These are phyloP conservation scores for Clarias pachynema DNA, from an alignment of 2,797 vertebrate genomes.

Conservation along the genomic window DNA sequence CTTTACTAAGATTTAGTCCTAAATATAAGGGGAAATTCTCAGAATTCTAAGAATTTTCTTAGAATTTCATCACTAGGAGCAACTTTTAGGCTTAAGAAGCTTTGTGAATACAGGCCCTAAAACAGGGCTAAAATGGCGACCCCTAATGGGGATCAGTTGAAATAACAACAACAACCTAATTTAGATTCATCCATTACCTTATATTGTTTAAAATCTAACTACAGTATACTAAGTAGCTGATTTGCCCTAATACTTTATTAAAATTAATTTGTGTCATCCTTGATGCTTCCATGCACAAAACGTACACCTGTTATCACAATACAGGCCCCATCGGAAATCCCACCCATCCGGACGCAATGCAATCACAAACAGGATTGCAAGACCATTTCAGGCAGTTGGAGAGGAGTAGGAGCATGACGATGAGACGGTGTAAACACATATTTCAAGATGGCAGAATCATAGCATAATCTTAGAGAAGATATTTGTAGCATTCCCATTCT, in stretches of 20 bases:
- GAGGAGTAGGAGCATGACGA: background rate
- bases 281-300: background rate
- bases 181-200: background rate
- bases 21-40: too few relatives aligned
- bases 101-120: too few relatives aligned
- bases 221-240: background rate
- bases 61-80: too few relatives aligned
- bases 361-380: background rate
- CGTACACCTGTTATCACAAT: background rate
- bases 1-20: too few relatives aligned
- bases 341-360: background rate
- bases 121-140: too few relatives aligned
- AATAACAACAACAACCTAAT: too few relatives aligned
- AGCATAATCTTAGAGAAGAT: background rate
- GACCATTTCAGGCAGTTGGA: background rate
- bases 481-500: background rate
- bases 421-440: constrained; percentile 9
- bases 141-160: too few relatives aligned
- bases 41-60: too few relatives aligned
- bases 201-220: background rate
- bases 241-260: background rate
- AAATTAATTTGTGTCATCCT: background rate
- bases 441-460: background rate
- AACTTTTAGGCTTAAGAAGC: too few relatives aligned
- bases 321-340: background rate